A percentile compares a stretch with the other conserved stretches of the same genome.
These are phyloP conservation scores for Drosophila takahashii DNA, from an alignment of 1,140 invertebrate species.

Conservation along the genomic window DNA sequence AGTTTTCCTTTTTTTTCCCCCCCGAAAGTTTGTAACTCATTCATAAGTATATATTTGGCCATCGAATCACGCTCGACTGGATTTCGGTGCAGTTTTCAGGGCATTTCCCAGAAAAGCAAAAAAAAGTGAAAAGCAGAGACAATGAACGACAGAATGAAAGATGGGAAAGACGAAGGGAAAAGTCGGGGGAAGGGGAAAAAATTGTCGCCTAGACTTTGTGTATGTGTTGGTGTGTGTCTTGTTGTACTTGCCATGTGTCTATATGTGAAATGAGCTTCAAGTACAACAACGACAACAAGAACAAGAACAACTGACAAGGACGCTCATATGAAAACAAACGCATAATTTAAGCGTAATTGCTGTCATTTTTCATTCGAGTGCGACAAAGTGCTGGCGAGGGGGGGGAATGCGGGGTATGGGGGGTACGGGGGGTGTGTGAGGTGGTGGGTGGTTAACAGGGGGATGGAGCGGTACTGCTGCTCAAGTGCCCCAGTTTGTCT, in stretches of 20 bases:
- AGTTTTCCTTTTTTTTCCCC: neutral
- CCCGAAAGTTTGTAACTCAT: slow-evolving; percentile 9
- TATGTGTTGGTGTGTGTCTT: slow-evolving; percentile 8
- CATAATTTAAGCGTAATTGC: slow-evolving; percentile 84
- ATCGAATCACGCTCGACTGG: slow-evolving; percentile 25
- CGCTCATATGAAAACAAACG: slow-evolving; percentile 82
- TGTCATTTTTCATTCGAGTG: slow-evolving; percentile 82
- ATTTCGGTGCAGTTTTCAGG: slow-evolving; percentile 25
- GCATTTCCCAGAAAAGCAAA: slow-evolving; percentile 26
- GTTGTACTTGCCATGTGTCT: slow-evolving; percentile 49
- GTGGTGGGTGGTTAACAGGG: neutral
- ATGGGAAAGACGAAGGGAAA: neutral
- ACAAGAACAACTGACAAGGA: slow-evolving; percentile 70
- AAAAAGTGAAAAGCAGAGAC: slow-evolving; percentile 12
- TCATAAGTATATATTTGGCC: slow-evolving; percentile 4
- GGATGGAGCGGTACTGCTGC: slow-evolving; percentile 12
- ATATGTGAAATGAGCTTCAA: slow-evolving; percentile 80
- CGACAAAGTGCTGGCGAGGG: slow-evolving; percentile 27
- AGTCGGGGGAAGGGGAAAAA: slow-evolving; percentile 19
- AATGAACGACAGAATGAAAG: slow-evolving; percentile 12
- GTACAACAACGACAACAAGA: slow-evolving; percentile 62
- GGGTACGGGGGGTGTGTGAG: neutral
- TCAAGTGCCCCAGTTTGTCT: slow-evolving; percentile 67
- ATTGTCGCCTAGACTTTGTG: slow-evolving; percentile 40
- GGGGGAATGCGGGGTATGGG: neutral